Evolutionary conservation across 1,140 invertebrate species (phyloP), one percentile per base, ranked within the genome.

Genomic region (Steinernema feltiae): DNA sequence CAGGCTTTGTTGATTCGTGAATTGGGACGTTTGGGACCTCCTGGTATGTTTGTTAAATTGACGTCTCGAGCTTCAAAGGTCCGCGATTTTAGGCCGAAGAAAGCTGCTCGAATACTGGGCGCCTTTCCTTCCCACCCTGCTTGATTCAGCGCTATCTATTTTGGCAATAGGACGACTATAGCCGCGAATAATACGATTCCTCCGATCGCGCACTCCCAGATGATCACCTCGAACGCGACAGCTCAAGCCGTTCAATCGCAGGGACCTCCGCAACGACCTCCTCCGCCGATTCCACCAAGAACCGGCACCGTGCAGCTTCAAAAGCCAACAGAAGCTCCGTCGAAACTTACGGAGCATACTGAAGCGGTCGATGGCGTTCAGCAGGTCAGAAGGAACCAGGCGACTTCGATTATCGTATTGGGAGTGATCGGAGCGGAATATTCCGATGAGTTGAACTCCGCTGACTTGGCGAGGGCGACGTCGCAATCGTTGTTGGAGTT

Each of bases 381-480:
- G 46, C 94, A 98, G 88, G 88, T 94, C 35, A 93, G 94, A 77
- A 89, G 95, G 12, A 97, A 97, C 83, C 95, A 99, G 88, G 94
- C 94, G 0, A 98, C 95, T 0, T 94, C 97, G 0, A 94, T 99
- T 0, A 94, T 99, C 0, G 88, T 99, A 46, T 87, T 99, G 27
- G 96, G 95, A 0, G 95, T 99, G 0, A 95, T 99, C 73, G 97
- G 97, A 0, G 93, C 95, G 0, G 95, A 98, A 87, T 99, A 98
- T 88, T 95, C 96, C 0, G 93, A 96, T 85, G 94, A 90, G 82
- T 87, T 89, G 82, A 88, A 81, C 29, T 79, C 84, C 32, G 80
- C 79, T 2, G 83, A 86, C 69, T 70, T 85, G 32, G 80, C 79
- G 1, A 48, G 84, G 27, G 84, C 82, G 17, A 86, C 81, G 3